Conservation (phyloP, 2,113 vertebrate genomes). For the Sander vitreus region DNA sequence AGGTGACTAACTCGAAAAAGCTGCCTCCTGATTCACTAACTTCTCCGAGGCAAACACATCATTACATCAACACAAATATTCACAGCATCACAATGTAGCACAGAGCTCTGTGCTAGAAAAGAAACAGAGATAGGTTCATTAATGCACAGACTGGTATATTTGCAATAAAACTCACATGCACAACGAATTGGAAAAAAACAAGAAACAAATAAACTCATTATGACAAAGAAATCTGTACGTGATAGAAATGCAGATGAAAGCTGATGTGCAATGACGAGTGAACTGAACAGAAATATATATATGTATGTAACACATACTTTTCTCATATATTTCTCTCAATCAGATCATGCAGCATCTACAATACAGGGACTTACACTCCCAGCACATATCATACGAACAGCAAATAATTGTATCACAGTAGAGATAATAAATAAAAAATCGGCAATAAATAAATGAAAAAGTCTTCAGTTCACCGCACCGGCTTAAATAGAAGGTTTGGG, state of each 20-base stretch:
- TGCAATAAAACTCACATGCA: constrained; percentile 67
- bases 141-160: constrained; percentile 54
- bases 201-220: constrained; percentile 36
- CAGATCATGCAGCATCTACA: constrained; percentile 49
- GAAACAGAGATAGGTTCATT: constrained; percentile 69
- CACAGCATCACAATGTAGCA: constrained; percentile 53
- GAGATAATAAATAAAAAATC: constrained; percentile 23
- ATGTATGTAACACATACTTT: constrained; percentile 32
- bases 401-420: constrained; percentile 12
- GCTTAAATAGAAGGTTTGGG: not conserved
- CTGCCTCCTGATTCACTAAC: constrained; percentile 37
- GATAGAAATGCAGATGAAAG: constrained; percentile 50
- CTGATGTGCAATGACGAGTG: constrained; percentile 53
- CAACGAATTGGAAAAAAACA: constrained; percentile 12
- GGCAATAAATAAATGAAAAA: constrained; percentile 25
- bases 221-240: constrained; percentile 36
- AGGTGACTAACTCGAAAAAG: constrained; percentile 59
- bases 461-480: constrained; percentile 3
- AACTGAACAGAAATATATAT: constrained; percentile 36
- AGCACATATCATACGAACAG: constrained; percentile 13
- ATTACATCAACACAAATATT: constrained; percentile 54
- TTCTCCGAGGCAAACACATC: constrained; percentile 54
- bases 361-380: constrained; percentile 38
- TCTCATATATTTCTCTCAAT: constrained; percentile 46
- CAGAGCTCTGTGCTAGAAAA: constrained; percentile 57